A percentile compares a stretch with the other conserved stretches of the same genome.
phyloP scores from a whole-genome alignment of 92 coral and sea anemone genomes.

The Porites divaricata region DNA sequence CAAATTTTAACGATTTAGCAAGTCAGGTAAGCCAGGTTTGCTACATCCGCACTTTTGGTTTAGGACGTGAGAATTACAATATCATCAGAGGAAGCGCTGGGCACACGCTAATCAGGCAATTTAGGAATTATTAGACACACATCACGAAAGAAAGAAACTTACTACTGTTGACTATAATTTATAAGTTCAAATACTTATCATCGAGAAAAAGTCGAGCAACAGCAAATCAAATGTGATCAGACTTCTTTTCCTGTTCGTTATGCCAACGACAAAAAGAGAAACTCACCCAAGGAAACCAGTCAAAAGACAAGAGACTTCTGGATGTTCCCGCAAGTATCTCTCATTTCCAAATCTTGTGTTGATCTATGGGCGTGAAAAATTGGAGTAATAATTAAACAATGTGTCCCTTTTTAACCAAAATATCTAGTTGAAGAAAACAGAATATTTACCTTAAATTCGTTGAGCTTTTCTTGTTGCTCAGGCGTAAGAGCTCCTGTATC shows the following conservation, averaged over 20 bases:
- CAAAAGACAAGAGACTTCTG: conserved; percentile 79
- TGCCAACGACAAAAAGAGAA: background rate
- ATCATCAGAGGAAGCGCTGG: too few relatives aligned
- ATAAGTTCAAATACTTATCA: background rate
- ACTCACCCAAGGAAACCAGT: conserved; percentile 88
- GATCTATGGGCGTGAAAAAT: conserved; percentile 49
- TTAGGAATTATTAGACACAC: too few relatives aligned
- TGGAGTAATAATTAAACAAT: background rate
- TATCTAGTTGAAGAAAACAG: background rate
- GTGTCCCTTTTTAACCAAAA: background rate
- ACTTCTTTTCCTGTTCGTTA: background rate
- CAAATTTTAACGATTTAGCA: too few relatives aligned
- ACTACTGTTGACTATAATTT: too few relatives aligned
- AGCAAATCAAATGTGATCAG: background rate
- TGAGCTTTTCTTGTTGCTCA: conserved; percentile 69
- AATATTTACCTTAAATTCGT: conserved; percentile 70
- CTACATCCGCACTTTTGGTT: too few relatives aligned
- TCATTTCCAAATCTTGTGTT: conserved; percentile 84
- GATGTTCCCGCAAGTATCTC: conserved; percentile 81
- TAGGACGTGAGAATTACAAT: too few relatives aligned
- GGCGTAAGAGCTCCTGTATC: conserved; percentile 75
- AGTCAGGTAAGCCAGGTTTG: too few relatives aligned
- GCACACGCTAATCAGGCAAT: too few relatives aligned
- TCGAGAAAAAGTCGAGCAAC: background rate
- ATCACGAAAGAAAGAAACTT: too few relatives aligned